Evolutionary conservation across 2,888 invertebrate species (phyloP), one percentile per base, ranked within the genome.

Genomic region (Brachyptera putata): DNA sequence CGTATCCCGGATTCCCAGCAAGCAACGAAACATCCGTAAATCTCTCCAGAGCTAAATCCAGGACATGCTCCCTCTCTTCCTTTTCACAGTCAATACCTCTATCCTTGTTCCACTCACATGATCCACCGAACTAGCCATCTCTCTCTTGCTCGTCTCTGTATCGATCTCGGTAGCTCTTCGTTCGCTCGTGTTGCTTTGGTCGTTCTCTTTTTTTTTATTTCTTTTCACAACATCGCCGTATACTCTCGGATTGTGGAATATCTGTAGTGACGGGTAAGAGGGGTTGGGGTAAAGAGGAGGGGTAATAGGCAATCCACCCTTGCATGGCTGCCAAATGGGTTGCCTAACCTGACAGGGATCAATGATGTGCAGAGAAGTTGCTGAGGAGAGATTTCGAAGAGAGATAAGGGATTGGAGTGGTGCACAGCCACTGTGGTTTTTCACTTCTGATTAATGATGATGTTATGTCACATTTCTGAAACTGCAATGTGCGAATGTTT

Each of bases 161-260:
- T 43, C 43, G 43, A 43, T 43, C 43, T 43, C 16, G 43, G 21
- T 30, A 30, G 14, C 39, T 37, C 39, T 37, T 37, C n/a, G n/a
- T n/a, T n/a, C n/a, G n/a, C n/a, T n/a, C 39, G 39, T 43, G 43
- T 43, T 43, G 43, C 43, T 43, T 43, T 3, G 39, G n/a, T n/a
- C n/a, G n/a, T n/a, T n/a, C n/a, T n/a, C n/a, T n/a, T n/a, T n/a
- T n/a, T n/a, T n/a, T n/a, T n/a, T n/a, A n/a, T n/a, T n/a, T n/a
- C n/a, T 43, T 43, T 43, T 43, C 21, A 43, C 43, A 21, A 43
- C 43, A 30, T 30, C 30, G 30, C 11, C 30, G n/a, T n/a, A n/a
- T n/a, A n/a, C n/a, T n/a, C n/a, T n/a, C n/a, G n/a, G 30, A 30
- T 11, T 30, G 7, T 30, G 30, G 7, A 11, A 30, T 30, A 11